These are phyloP conservation scores for Dorcus parallelipipedus DNA, from an alignment of 2,888 invertebrate genomes.

Conservation along the genomic window DNA sequence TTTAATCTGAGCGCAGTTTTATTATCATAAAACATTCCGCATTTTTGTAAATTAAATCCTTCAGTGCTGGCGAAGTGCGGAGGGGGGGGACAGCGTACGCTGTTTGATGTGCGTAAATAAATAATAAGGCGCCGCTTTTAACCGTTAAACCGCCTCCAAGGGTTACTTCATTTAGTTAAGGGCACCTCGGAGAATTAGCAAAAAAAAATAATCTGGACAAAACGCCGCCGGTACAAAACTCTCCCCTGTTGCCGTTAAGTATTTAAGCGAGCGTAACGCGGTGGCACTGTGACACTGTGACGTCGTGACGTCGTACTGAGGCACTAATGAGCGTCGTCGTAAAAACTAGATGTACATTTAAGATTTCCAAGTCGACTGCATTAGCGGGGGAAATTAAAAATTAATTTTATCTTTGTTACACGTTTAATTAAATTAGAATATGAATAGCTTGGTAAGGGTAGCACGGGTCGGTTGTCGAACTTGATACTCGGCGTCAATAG, in stretches of 20 bases:
- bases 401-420: constrained; percentile 50
- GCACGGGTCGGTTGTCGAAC: constrained; percentile 23
- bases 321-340: constrained; percentile 28
- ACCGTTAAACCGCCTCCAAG: constrained; percentile 41
- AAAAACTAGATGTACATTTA: constrained; percentile 33
- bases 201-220: constrained; percentile 49
- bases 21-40: constrained; percentile 49
- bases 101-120: constrained; percentile 42
- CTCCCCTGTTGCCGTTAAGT: constrained; percentile 25
- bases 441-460: constrained; percentile 16
- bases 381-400: constrained; percentile 45
- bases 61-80: constrained; percentile 20
- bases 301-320: constrained; percentile 12
- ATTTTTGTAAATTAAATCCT: constrained; percentile 49
- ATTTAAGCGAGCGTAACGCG: constrained; percentile 4
- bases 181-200: constrained; percentile 42
- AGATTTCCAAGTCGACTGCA: constrained; percentile 28
- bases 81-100: constrained; percentile 15
- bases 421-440: constrained; percentile 47
- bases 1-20: constrained; percentile 49
- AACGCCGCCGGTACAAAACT: constrained; percentile 29
- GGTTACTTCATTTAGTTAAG: constrained; percentile 48
- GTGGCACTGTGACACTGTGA: constrained; percentile 1
- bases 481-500: constrained; percentile 21
- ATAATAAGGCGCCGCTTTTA: constrained; percentile 36